Base-by-base conservation (phyloP, 1,140 invertebrate species). In the Meloidogyne exigua region DNA sequence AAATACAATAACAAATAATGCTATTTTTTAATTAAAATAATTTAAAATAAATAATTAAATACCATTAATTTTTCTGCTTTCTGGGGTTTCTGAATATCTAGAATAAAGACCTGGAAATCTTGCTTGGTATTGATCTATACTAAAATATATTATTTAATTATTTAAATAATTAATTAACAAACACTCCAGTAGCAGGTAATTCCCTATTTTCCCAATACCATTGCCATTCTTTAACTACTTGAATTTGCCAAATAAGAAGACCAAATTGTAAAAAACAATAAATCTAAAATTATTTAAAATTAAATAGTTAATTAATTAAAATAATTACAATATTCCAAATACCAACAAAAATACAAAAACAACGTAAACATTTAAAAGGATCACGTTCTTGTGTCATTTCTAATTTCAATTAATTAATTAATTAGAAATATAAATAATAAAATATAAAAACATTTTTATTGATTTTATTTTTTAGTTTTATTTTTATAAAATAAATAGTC, bases 51-150 rank as follows among this genome's bases (percentile, higher is more conserved):
- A 0, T n/a, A 7, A 11, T 32, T 7, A 28, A 57, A 71, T 68
- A 87, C 85, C 85, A 76, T 86, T 86, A 26, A 87, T 79, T 65
- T 85, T 36, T 68, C 86, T 68, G 39, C 84, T 62, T 65, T 86
- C 85, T 5, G 85, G 85, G 3, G 85, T 87, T 71, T 86, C 85
- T 26, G 86, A 87, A 72, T 86, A 86, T 9, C 87, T 77, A 21
- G 82, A 77, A 67, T 86, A 86, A 1, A 88, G 62, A 11, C 85
- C 85, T 15, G 85, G 85, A 68, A 88, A 88, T 28, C 85, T 63
- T 10, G 85, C 85, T 68, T 85, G 82, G 68, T 81, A 88, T 23
- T 71, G 79, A 62, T 81, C 83, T 70, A 83, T 80, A 12, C 82
- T 82, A 57, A 73, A 77, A 23, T n/a, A n/a, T n/a, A n/a, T n/a